phyloP scores from a whole-genome alignment of 2,888 invertebrate species.

The Trichogramma dendrolimi region DNA sequence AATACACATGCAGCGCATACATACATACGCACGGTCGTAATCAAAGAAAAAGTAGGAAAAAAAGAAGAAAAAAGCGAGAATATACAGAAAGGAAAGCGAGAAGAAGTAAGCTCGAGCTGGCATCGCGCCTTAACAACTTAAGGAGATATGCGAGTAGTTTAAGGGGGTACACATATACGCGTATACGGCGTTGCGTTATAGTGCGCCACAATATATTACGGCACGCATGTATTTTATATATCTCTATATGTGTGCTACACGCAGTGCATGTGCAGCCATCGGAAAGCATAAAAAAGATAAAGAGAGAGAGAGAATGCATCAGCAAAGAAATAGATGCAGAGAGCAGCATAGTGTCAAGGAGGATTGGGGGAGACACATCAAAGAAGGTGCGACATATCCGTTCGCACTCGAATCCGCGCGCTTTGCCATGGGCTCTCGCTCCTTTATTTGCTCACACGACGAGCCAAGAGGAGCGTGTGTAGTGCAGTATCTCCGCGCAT shows the following conservation, averaged over 20 bases:
- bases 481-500: too few relatives aligned
- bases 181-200: too few relatives aligned
- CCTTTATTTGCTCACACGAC: slow-evolving; percentile 28
- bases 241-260: too few relatives aligned
- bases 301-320: slow-evolving; percentile 24
- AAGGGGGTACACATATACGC: too few relatives aligned
- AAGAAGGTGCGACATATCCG: slow-evolving; percentile 49
- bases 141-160: too few relatives aligned
- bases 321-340: too few relatives aligned
- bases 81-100: not conserved
- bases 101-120: not conserved
- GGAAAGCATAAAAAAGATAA: slow-evolving; percentile 20
- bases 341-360: slow-evolving; percentile 22
- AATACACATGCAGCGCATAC: not conserved
- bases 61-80: not conserved
- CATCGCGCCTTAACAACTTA: too few relatives aligned
- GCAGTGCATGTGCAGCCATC: not conserved
- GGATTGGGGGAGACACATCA: slow-evolving; percentile 42
- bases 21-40: not conserved
- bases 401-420: slow-evolving; percentile 45
- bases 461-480: too few relatives aligned
- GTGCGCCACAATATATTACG: too few relatives aligned
- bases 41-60: slow-evolving; percentile 12
- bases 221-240: too few relatives aligned
- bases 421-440: slow-evolving; percentile 32